Conservation (phyloP, 2,113 vertebrate species). For the Cynocephalus volans region DNA sequence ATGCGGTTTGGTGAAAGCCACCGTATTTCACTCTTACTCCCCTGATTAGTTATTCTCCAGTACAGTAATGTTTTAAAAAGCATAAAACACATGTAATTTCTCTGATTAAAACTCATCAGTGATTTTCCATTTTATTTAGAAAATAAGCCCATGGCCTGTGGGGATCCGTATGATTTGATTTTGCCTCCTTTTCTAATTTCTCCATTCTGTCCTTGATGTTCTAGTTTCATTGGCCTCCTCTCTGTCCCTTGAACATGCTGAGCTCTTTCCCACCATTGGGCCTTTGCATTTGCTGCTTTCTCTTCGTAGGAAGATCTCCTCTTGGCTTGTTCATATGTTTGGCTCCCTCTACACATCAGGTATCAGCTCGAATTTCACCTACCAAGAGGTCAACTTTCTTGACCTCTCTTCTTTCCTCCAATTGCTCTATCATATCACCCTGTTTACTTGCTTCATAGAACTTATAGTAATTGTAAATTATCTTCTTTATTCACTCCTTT, state of each 20-base stretch:
- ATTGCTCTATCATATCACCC: not conserved
- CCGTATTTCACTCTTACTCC: not conserved
- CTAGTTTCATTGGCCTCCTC: not conserved
- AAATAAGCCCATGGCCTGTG: not conserved
- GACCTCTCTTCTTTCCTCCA: not conserved
- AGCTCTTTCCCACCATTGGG: not conserved
- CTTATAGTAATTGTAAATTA: not conserved
- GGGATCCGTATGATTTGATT: not conserved
- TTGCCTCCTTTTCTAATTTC: not conserved
- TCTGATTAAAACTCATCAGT: not conserved
- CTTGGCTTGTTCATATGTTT: not conserved
- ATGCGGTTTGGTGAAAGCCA: not conserved
- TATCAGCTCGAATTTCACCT: not conserved
- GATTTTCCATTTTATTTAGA: not conserved
- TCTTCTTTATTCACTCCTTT: not conserved
- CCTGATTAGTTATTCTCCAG: not conserved
- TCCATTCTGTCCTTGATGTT: not conserved
- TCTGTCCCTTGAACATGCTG: not conserved
- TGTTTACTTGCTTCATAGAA: not conserved
- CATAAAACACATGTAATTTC: not conserved
- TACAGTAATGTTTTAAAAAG: not conserved
- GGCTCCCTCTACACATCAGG: not conserved
- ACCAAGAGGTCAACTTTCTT: not conserved
- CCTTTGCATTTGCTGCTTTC: not conserved
- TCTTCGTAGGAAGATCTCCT: not conserved